Conservation (phyloP, 2,113 vertebrate genomes). For the Larimichthys crocea region DNA sequence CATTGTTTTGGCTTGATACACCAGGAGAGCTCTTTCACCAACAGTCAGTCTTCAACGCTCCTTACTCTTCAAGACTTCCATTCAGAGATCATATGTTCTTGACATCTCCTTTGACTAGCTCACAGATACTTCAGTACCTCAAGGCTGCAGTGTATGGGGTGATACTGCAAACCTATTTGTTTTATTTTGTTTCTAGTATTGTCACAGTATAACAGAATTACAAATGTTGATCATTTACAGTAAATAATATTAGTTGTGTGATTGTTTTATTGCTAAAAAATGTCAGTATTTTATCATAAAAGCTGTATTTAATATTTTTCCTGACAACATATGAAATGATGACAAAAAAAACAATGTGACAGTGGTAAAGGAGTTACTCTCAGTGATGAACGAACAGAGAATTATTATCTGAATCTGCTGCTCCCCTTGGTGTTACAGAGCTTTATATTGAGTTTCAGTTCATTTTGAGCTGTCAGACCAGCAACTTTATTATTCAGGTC, state of each 20-base stretch:
- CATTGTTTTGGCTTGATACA: constrained; percentile 23
- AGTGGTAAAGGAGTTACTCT: too few species aligned
- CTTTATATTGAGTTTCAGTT: too few species aligned
- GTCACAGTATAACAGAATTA: too few species aligned
- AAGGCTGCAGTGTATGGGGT: neutral
- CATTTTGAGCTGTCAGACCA: too few species aligned
- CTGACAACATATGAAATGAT: too few species aligned
- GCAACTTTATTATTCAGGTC: too few species aligned
- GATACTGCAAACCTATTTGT: neutral
- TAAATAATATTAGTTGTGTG: neutral
- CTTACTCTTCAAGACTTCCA: constrained; percentile 9
- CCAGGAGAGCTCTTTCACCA: constrained; percentile 10
- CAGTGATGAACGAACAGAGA: too few species aligned
- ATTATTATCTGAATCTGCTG: too few species aligned
- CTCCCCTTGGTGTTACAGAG: too few species aligned
- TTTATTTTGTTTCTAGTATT: neutral
- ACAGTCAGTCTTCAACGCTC: neutral
- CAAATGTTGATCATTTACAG: neutral
- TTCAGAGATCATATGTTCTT: constrained; percentile 41
- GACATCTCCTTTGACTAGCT: constrained; percentile 23
- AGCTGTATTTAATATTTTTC: too few species aligned
- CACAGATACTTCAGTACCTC: neutral
- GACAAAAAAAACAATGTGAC: too few species aligned
- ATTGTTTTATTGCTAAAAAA: neutral
- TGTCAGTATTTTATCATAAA: too few species aligned